Evolutionary conservation across 2,888 invertebrate species (phyloP).

Genomic region (Luperina testacea): DNA sequence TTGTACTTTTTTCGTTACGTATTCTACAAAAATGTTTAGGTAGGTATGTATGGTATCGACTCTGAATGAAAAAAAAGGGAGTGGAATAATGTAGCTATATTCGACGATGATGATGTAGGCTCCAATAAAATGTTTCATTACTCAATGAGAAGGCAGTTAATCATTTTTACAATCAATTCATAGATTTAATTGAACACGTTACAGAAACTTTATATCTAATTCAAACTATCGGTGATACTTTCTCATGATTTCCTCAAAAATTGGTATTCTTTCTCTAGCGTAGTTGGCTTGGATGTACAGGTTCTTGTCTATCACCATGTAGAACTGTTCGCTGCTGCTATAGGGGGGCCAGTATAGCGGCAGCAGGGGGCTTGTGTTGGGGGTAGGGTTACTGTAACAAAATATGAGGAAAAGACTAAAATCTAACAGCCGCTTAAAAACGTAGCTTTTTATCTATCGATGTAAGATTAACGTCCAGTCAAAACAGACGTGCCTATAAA

Average conservation of each 20-base stretch:
- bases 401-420: neutral
- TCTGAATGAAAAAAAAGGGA: neutral
- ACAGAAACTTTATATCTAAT: neutral
- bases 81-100: neutral
- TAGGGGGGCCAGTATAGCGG: slow-evolving; percentile 68
- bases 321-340: slow-evolving; percentile 44
- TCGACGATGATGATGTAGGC: too few species aligned
- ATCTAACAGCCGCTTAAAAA: neutral
- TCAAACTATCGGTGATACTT: slow-evolving; percentile 46
- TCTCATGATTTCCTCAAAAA: slow-evolving; percentile 73
- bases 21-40: neutral
- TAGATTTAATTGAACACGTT: neutral
- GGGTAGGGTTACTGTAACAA: slow-evolving; percentile 72
- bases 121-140: neutral
- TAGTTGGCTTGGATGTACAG: slow-evolving; percentile 66
- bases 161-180: neutral
- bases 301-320: slow-evolving; percentile 59
- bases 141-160: neutral
- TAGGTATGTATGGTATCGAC: neutral
- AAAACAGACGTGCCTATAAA: neutral
- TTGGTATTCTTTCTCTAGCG: slow-evolving; percentile 70
- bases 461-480: too few species aligned
- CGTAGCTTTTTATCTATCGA: neutral
- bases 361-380: slow-evolving; percentile 47
- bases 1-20: neutral